A percentile compares a stretch with the other conserved stretches of the same genome.
Evolutionary conservation across 2,113 vertebrate genomes (phyloP).

Genomic region (Ceratotherium simum): DNA sequence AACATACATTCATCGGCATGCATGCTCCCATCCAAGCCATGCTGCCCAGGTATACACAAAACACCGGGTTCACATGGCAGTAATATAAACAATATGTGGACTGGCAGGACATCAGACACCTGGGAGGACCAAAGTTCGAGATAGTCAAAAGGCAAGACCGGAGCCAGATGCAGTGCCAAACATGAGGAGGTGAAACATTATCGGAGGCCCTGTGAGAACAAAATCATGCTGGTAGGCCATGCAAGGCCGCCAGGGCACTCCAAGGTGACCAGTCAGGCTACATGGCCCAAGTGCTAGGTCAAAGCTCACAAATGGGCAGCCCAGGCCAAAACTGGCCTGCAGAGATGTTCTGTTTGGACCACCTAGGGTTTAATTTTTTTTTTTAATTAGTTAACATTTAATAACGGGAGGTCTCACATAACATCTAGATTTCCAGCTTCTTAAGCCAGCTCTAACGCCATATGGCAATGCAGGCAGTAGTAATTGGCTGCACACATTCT

Average conservation of each 20-base stretch:
- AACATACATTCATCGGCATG: neutral
- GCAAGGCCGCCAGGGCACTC: neutral
- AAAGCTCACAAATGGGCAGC: neutral
- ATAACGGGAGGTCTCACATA: neutral
- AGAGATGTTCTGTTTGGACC: conserved; percentile 6
- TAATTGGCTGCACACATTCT: rapidly evolving
- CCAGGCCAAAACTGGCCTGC: neutral
- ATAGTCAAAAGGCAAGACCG: neutral
- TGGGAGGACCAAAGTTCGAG: conserved; percentile 40
- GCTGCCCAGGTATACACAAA: conserved; percentile 49
- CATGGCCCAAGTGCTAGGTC: neutral
- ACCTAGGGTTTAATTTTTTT: neutral
- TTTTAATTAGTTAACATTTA: neutral
- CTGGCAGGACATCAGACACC: conserved; percentile 72
- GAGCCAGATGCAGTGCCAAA: neutral
- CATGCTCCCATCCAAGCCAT: neutral
- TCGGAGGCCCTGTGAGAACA: neutral
- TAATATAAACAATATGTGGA: conserved; percentile 55
- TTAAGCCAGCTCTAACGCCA: neutral
- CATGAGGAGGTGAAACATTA: neutral
- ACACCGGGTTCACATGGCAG: neutral
- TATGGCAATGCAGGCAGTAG: rapidly evolving
- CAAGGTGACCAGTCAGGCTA: neutral
- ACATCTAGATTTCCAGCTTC: neutral
- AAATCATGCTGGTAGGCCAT: neutral